Evolutionary conservation across 2,888 invertebrate species (phyloP).

Genomic region (Stomorhina lunata): DNA sequence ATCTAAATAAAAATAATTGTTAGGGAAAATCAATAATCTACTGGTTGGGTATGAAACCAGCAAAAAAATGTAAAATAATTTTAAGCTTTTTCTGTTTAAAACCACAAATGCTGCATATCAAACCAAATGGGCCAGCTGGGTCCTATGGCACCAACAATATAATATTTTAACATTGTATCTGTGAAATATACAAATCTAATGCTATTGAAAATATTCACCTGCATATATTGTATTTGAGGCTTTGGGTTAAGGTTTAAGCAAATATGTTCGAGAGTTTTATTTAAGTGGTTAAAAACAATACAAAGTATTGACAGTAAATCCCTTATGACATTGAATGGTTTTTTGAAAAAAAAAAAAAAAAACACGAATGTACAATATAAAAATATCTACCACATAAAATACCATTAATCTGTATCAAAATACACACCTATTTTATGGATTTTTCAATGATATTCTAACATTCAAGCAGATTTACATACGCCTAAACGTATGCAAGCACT

Average conservation of each 20-base stretch:
- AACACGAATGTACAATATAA: too few relatives aligned
- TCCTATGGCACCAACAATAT: conserved; percentile 14
- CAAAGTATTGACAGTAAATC: conserved; percentile 53
- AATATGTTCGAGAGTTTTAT: too few relatives aligned
- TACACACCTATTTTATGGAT: background rate
- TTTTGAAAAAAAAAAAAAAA: conserved; percentile 40
- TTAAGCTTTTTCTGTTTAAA: too few relatives aligned
- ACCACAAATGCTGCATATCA: conserved; percentile 37
- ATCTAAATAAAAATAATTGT: conserved; percentile 17
- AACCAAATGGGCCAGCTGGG: background rate
- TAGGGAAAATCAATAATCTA: conserved; percentile 34
- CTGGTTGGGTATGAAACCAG: too few relatives aligned
- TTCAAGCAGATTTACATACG: background rate
- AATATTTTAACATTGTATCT: conserved; percentile 23
- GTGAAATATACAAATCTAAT: background rate
- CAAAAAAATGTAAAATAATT: too few relatives aligned
- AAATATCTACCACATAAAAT: too few relatives aligned
- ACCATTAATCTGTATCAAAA: conserved; percentile 27
- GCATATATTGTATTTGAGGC: background rate
- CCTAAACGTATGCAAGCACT: background rate
- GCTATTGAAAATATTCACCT: conserved; percentile 20
- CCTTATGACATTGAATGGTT: conserved; percentile 43
- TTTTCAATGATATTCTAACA: too few relatives aligned
- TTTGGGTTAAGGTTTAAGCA: background rate
- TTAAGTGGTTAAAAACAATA: background rate